These are phyloP conservation scores for Lagria hirta DNA, from an alignment of 2,888 invertebrate genomes.

Conservation along the genomic window DNA sequence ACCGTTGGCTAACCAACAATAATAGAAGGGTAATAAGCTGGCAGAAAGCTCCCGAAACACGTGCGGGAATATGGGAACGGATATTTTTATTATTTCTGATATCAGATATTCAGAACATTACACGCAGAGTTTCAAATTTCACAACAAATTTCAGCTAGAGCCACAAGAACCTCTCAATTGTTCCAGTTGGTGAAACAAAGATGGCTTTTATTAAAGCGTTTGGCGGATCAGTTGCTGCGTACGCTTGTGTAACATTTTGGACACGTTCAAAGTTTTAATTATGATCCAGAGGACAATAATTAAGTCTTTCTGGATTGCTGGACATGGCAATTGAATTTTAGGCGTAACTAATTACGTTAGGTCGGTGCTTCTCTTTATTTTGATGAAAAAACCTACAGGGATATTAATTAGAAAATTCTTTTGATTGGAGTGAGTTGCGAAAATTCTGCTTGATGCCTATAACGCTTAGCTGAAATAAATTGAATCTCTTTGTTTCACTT, in stretches of 20 bases:
- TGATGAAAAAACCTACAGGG: slow-evolving; percentile 1
- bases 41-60: slow-evolving; percentile 17
- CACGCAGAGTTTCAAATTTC: too few species aligned
- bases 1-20: slow-evolving; percentile 20
- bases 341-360: slow-evolving; percentile 11
- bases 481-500: too few species aligned
- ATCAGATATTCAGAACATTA: slow-evolving; percentile 11
- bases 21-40: slow-evolving; percentile 24
- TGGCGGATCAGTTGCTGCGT: slow-evolving; percentile 1
- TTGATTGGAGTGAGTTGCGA: too few species aligned
- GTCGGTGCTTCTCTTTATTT: slow-evolving; percentile 4
- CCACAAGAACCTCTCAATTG: too few species aligned
- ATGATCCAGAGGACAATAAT: slow-evolving; percentile 13
- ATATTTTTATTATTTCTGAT: slow-evolving; percentile 13
- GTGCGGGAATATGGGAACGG: slow-evolving; percentile 19
- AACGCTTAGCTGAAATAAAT: too few species aligned
- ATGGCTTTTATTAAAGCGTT: too few species aligned
- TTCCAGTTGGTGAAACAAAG: too few species aligned
- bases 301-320: slow-evolving; percentile 9
- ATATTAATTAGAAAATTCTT: slow-evolving; percentile 10
- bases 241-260: slow-evolving; percentile 5
- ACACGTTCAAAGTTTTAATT: slow-evolving; percentile 15
- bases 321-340: slow-evolving; percentile 15
- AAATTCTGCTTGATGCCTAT: too few species aligned
- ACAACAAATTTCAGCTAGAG: too few species aligned